These are phyloP conservation scores for Triops longicaudatus DNA, from an alignment of 1,140 invertebrate species.

Conservation along the genomic window DNA sequence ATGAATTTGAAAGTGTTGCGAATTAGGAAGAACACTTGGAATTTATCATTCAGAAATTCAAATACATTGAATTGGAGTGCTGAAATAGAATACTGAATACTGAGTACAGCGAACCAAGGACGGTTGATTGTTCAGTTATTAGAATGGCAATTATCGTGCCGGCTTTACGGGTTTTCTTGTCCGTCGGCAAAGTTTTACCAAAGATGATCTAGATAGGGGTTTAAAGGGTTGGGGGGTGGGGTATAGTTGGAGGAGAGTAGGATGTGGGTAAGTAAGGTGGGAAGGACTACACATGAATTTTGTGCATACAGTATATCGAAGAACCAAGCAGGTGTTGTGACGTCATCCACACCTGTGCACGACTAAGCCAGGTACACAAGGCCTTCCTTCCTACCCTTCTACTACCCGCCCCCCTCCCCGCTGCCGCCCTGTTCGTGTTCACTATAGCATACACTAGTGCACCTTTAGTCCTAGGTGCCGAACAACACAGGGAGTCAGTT, in stretches of 20 bases:
- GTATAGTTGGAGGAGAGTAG: neutral
- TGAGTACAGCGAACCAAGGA: too few relatives aligned
- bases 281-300: neutral
- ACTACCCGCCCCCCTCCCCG: too few relatives aligned
- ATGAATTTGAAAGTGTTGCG: too few relatives aligned
- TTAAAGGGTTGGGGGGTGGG: neutral
- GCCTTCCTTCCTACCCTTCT: neutral
- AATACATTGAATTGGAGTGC: too few relatives aligned
- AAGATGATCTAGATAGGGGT: neutral
- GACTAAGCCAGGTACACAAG: slow-evolving; percentile 11
- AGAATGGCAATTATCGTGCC: too few relatives aligned
- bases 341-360: slow-evolving; percentile 13
- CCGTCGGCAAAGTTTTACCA: too few relatives aligned
- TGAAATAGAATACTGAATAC: too few relatives aligned
- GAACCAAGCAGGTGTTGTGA: neutral
- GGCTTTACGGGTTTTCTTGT: too few relatives aligned
- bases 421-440: neutral
- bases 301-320: neutral
- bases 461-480: neutral
- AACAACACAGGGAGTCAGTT: slow-evolving; percentile 4
- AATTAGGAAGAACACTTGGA: too few relatives aligned
- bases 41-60: too few relatives aligned
- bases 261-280: too few relatives aligned
- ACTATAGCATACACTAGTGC: neutral
- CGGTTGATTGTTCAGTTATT: too few relatives aligned